A percentile compares a stretch with the other conserved stretches of the same genome.
Evolutionary conservation across 2,888 invertebrate species (phyloP).

Genomic region (Mechanitis mazaeus): DNA sequence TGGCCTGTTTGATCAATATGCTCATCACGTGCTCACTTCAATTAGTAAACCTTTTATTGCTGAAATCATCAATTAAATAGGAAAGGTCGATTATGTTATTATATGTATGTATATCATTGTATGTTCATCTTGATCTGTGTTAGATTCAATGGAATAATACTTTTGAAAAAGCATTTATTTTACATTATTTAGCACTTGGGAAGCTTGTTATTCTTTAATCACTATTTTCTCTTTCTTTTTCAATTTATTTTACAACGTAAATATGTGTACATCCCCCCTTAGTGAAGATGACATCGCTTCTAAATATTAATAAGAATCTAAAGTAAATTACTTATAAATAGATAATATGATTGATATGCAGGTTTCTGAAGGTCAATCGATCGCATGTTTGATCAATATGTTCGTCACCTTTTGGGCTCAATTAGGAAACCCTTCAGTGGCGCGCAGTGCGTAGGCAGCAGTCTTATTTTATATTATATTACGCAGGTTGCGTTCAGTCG

Average conservation of each 20-base stretch:
- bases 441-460: slow-evolving; percentile 2
- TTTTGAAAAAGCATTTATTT: too few species aligned
- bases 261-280: too few species aligned
- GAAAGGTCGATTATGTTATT: too few species aligned
- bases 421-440: slow-evolving; percentile 1
- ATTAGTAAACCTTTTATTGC: slow-evolving; percentile 29
- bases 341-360: slow-evolving; percentile 1
- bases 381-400: background rate
- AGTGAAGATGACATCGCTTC: too few species aligned
- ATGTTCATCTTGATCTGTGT: too few species aligned
- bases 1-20: slow-evolving; percentile 31
- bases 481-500: background rate
- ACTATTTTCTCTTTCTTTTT: too few species aligned
- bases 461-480: background rate
- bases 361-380: slow-evolving; percentile 1
- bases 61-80: background rate
- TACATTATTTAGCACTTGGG: too few species aligned
- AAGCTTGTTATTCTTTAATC: too few species aligned
- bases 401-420: slow-evolving; percentile 3
- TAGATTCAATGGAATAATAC: too few species aligned
- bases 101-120: too few species aligned
- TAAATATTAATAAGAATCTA: too few species aligned
- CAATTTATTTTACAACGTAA: too few species aligned
- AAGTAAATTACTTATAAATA: background rate
- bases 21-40: slow-evolving; percentile 24